Conservation (phyloP, 1,140 invertebrate species). For the Apis mellifera region Amel_HAv3.1 CM009942.2:10517501-10518000, state of each 20-base stretch:
- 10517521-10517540: neutral
- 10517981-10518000: too few species aligned
- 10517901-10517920: neutral
- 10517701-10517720: too few species aligned
- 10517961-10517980: conserved; percentile 6
- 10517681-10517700: neutral
- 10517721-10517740: neutral
- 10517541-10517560: neutral
- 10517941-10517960: neutral
- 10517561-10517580: conserved; percentile 38
- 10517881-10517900: conserved; percentile 14
- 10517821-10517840: neutral
- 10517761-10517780: neutral
- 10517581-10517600: conserved; percentile 53
- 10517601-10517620: conserved; percentile 28
- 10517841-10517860: neutral
- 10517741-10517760: neutral
- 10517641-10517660: neutral
- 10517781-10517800: too few species aligned
- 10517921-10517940: conserved; percentile 18
- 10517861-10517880: neutral
- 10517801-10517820: neutral
- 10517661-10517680: neutral
- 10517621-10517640: neutral
- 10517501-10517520: neutral